Percentiles rank a stretch among this genome's conserved stretches.
phyloP scores from a whole-genome alignment of 2,113 vertebrate species.

The Psilopogon haemacephalus region DNA sequence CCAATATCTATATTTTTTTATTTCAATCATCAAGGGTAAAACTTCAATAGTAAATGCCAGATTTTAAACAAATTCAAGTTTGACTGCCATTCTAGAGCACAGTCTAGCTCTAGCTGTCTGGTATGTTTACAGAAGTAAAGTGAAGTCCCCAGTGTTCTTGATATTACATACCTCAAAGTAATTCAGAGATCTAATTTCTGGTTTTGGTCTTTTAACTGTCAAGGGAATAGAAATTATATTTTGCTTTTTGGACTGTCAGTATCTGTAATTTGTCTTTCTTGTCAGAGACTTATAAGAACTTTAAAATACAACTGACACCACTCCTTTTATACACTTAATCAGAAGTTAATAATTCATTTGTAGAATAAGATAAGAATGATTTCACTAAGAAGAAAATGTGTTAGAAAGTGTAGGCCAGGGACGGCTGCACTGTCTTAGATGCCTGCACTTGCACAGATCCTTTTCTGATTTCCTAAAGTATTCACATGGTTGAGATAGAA shows the following conservation, averaged over 20 bases:
- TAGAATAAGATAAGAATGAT: neutral
- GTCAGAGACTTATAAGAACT: neutral
- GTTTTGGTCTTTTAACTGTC: neutral
- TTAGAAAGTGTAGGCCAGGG: neutral
- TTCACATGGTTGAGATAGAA: neutral
- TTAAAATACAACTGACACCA: neutral
- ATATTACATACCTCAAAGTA: neutral
- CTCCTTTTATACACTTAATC: neutral
- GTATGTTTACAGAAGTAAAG: neutral
- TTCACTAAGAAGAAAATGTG: neutral
- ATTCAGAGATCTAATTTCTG: neutral
- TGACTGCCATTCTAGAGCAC: neutral
- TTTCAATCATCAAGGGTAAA: neutral
- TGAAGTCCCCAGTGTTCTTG: neutral
- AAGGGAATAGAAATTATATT: neutral
- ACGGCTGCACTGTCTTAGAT: neutral
- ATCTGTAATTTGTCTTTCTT: neutral
- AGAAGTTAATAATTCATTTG: neutral
- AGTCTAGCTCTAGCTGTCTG: neutral
- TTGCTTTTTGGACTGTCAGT: neutral
- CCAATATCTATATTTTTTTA: too few species aligned
- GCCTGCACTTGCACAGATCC: neutral
- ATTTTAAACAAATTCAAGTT: neutral
- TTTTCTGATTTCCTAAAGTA: neutral
- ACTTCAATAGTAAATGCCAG: neutral